phyloP scores from a whole-genome alignment of 2,113 vertebrate genomes.

The Phyllopteryx taeniolatus region DNA sequence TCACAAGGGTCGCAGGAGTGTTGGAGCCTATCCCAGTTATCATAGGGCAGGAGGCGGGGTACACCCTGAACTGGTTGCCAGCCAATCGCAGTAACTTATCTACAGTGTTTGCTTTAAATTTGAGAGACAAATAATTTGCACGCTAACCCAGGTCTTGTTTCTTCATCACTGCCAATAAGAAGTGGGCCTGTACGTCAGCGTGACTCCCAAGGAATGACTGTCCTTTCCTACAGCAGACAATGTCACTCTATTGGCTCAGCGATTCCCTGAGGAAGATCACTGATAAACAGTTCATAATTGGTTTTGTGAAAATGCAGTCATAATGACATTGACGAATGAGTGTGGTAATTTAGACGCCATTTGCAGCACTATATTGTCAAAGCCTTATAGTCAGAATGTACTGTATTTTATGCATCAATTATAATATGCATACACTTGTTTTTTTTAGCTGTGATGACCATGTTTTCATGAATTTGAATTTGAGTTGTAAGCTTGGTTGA shows the following conservation, averaged over 20 bases:
- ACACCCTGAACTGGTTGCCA: too few relatives aligned
- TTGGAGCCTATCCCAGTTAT: too few relatives aligned
- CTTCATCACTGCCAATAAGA: background rate
- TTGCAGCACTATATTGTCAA: conserved; percentile 5
- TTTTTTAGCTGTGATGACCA: too few relatives aligned
- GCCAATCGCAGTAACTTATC: background rate
- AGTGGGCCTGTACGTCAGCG: background rate
- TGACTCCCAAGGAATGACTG: background rate
- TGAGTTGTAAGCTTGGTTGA: too few relatives aligned
- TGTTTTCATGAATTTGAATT: too few relatives aligned
- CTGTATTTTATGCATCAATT: conserved; percentile 3
- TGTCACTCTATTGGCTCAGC: conserved; percentile 3
- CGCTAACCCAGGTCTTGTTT: background rate
- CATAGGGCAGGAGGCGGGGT: too few relatives aligned
- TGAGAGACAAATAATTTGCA: background rate
- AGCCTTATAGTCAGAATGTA: background rate
- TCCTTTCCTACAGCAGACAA: conserved; percentile 6
- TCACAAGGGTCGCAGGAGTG: too few relatives aligned
- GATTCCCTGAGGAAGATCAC: conserved; percentile 13
- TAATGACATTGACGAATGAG: conserved; percentile 34
- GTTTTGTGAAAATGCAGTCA: conserved; percentile 36
- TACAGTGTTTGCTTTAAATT: background rate
- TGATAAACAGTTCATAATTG: conserved; percentile 24
- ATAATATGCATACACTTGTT: background rate
- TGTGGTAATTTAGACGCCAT: conserved; percentile 35